Base-by-base conservation (phyloP, 2,797 vertebrate genomes). In the Mus spretus region DNA sequence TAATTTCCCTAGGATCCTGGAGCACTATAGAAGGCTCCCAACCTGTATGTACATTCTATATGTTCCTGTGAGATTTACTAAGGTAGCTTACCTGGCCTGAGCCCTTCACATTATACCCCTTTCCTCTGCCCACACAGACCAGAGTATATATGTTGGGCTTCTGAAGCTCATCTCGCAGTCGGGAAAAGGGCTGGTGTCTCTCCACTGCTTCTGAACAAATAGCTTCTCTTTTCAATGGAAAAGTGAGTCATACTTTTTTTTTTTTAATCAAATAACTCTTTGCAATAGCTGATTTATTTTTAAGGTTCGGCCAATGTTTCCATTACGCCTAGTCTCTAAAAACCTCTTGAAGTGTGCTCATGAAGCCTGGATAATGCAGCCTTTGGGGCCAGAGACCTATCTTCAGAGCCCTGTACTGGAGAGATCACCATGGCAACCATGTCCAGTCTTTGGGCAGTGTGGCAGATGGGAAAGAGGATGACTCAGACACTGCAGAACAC, bases 401-500 rank as follows among this genome's bases (percentile, higher is more conserved):
- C 86, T 37, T 89, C 55, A 20, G n/a, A 89, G 70, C 70, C 37
- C 11, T 89, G 55, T 61, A 89, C 55, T 75, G 72, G 31, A 63
- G 57, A 79, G 74, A 89, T 89, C 55, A 89, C 44, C 57, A 65
- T 78, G 72, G 74, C 59, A 77, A 89, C 74, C 44, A 28, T 78
- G 57, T 63, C 88, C 37, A 47, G 72, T 7, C 72, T 61, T 77
- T 77, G 86, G 37, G 55, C 72, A 77, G n/a, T 89, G 72, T 77
- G 37, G 37, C 55, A 89, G 70, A 61, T 61, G 72, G 28, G 37
- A 28, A 89, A 44, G 72, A 47, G 28, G n/a, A 61, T 77, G 86
- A 89, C 72, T 61, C 86, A 89, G 70, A 89, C 70, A 89, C 72
- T 75, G 86, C 72, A 89, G 55, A 89, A 77, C 53, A 88, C 37